Conservation (phyloP, 2,113 vertebrate species). For the Daboia siamensis region DNA sequence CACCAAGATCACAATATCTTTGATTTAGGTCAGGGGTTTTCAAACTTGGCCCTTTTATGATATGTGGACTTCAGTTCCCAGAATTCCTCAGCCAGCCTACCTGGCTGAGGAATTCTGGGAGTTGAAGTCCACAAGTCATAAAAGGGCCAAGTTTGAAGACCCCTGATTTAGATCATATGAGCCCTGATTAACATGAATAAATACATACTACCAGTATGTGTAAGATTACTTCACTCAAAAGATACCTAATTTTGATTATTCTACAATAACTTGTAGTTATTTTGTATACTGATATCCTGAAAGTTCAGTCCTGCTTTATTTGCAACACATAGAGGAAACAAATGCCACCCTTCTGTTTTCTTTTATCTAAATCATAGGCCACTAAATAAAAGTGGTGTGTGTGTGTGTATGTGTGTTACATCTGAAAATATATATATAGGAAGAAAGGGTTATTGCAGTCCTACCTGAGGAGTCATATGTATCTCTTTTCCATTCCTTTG, state of each 20-base stretch:
- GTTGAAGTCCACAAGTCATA: too few relatives aligned
- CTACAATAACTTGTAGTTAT: neutral
- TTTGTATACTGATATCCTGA: neutral
- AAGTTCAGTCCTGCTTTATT: neutral
- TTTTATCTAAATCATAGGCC: neutral
- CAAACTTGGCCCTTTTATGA: too few relatives aligned
- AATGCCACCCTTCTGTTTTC: too few relatives aligned
- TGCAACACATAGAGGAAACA: neutral
- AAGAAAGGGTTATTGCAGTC: neutral
- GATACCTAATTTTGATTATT: neutral
- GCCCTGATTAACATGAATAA: accelerated
- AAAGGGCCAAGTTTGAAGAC: too few relatives aligned
- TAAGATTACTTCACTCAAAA: accelerated
- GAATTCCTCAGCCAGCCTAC: too few relatives aligned
- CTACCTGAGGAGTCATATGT: neutral
- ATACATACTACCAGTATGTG: accelerated
- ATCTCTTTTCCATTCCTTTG: neutral
- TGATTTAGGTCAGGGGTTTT: neutral
- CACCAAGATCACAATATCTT: neutral
- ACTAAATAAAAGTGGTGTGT: too few relatives aligned
- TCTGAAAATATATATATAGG: neutral
- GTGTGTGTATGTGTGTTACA: too few relatives aligned
- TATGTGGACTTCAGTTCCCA: too few relatives aligned
- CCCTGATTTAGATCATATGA: neutral
- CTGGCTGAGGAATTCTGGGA: too few relatives aligned